Base-by-base conservation (phyloP, 1,140 invertebrate genomes). In the Panagrolaimus sp. region DNA sequence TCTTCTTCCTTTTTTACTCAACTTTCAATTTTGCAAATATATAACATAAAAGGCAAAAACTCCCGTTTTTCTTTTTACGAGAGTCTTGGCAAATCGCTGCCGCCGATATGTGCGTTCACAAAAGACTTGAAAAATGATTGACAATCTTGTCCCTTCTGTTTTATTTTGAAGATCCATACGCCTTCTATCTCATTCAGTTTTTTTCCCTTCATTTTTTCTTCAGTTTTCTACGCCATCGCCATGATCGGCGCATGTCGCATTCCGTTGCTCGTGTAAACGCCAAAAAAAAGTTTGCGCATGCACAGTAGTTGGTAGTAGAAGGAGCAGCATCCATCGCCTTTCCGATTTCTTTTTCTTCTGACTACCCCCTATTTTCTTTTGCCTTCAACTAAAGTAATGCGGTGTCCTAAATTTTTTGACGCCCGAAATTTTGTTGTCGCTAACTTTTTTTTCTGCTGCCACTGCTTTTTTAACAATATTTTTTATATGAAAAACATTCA, bases 341-440 rank as follows among this genome's bases (percentile, higher is more conserved):
- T 38, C 31, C 31, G 7, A 38, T 7, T 38, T 38, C 31, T 38
- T 38, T 7, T 38, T 38, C 31, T 38, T 38, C 31, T 38, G 2
- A 38, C 31, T 38, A 38, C 31, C 31, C 31, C 31, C 31, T 38
- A 4, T 38, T 38, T 38, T 38, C 7, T 38, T 38, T 38, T 16
- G 27, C 20, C 27, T 27, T 57, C 20, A 11, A 57, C 51, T 57
- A 57, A 57, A 57, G 20, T 57, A 57, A 57, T 57, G 51, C 27
- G 51, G 51, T 57, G 51, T 57, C 51, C 51, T 57, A 57, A 57
- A 57, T 57, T 57, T 57, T 57, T 57, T 57, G 51, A 57, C 51
- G n/a, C 51, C 27, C 51, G 31, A 57, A 57, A 57, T 57, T 57
- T 57, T 20, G 20, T 27, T 25, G 27, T 57, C 20, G 51, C 20